Conservation (phyloP, 2,888 invertebrate genomes). For the Myathropa florea region DNA sequence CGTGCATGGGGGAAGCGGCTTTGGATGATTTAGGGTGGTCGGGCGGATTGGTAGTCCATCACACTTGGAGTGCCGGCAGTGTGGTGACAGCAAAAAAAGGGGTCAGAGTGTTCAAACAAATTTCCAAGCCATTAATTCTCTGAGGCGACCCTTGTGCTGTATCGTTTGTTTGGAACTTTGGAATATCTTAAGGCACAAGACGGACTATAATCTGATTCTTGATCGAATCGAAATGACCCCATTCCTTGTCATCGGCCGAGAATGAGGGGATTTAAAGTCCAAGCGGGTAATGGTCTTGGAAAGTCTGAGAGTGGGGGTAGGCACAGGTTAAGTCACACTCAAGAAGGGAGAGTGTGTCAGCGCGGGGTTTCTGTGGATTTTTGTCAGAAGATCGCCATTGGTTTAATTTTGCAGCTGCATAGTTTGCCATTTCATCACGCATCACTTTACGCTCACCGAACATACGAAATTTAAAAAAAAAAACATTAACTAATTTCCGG, state of each 20-base stretch:
- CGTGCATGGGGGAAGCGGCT: neutral
- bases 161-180: neutral
- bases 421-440: too few species aligned
- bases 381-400: too few species aligned
- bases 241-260: neutral
- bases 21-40: neutral
- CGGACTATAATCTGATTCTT: slow-evolving; percentile 5
- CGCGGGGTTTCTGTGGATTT: neutral
- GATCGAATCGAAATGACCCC: slow-evolving; percentile 18
- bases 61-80: slow-evolving; percentile 37
- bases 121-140: slow-evolving; percentile 76
- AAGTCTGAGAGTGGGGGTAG: too few species aligned
- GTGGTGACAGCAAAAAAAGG: slow-evolving; percentile 61
- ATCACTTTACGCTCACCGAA: too few species aligned
- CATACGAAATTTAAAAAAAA: too few species aligned
- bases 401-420: too few species aligned
- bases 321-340: neutral
- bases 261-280: neutral
- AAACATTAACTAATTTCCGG: too few species aligned
- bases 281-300: neutral
- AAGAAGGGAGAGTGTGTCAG: neutral
- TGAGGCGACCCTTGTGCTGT: slow-evolving; percentile 40
- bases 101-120: slow-evolving; percentile 72
- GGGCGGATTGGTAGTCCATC: slow-evolving; percentile 33
- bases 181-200: neutral